Base-by-base conservation (phyloP, 2,888 invertebrate genomes). In the Synanthedon formicaeformis region DNA sequence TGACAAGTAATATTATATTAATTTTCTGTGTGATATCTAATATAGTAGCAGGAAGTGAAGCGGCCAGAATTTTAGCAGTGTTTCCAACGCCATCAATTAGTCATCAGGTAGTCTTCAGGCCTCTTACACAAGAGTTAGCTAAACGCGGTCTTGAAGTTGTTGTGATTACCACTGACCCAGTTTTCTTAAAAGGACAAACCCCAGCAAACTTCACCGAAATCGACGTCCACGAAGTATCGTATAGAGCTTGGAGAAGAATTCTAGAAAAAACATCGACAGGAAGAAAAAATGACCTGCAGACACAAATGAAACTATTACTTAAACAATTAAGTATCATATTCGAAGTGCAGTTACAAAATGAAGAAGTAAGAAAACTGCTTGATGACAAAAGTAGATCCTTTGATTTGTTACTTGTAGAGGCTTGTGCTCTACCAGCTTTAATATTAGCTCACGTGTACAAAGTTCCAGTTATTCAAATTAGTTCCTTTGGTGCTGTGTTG, bases 141-240 rank as follows among this genome's bases (percentile, higher is more conserved):
- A 72, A 60, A 50, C 67, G 79, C 12, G 88, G 88, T 1, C 89
- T 89, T 54, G 71, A 88, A 51, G 60, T 89, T 0, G 69, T 76
- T 0, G 67, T 85, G 0, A 58, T 87, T 0, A 86, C 88, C 1
- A 53, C 88, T 23, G 63, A 87, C 55, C 85, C 87, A 4, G 67
- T 57, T 0, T 81, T 67, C 23, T 57, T 64, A 0, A 63, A 71
- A 55, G 75, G 62, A 14, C n/a, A 60, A 48, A 4, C 64, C 1
- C 73, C 72, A 2, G 12, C 40, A 1, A 88, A 86, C 56, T 60
- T 83, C 1, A 80, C 66, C 1, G 81, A 84, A 66, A 78, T 86
- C 6, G 68, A 78, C 51, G 52, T 78, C 0, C 65, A 73, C 18
- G 65, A 73, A 45, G 12, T 67, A 4, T 72, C 71, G 0, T 73